Percentiles rank a stretch among this genome's conserved stretches.
Evolutionary conservation across 2,888 invertebrate species (phyloP).

Genomic region (Stenoptilia bipunctidactyla): DNA sequence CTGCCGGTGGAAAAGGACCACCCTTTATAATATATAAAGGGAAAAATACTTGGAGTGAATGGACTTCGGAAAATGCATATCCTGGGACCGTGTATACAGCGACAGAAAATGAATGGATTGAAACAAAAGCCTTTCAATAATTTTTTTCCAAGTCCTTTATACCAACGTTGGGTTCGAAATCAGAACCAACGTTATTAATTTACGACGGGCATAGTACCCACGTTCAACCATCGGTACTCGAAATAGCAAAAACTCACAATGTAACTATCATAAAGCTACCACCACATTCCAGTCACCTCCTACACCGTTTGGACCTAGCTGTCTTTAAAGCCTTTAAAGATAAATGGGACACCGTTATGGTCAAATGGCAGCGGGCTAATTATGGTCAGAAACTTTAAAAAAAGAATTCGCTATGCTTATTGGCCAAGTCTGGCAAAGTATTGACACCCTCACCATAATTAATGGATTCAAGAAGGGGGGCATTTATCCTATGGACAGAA

Average conservation of each 20-base stretch:
- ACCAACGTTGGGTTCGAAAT: constrained; percentile 10
- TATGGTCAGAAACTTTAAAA: constrained; percentile 12
- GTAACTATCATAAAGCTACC: constrained; percentile 16
- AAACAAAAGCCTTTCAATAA: constrained; percentile 8
- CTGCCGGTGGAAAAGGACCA: background rate
- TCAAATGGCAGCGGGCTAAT: constrained; percentile 18
- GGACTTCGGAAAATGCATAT: constrained; percentile 8
- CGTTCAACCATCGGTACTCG: constrained; percentile 15
- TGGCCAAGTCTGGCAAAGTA: constrained; percentile 16
- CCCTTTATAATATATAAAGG: background rate
- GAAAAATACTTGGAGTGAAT: constrained; percentile 7
- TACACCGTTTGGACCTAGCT: constrained; percentile 18
- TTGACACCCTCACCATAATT: constrained; percentile 14
- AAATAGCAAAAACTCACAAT: constrained; percentile 6
- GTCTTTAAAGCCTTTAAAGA: constrained; percentile 21
- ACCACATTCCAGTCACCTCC: constrained; percentile 17
- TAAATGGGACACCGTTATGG: constrained; percentile 16
- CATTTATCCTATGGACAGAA: constrained; percentile 18
- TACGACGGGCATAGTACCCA: constrained; percentile 20
- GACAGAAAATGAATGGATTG: constrained; percentile 17
- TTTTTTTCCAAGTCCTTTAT: constrained; percentile 15
- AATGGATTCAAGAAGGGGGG: constrained; percentile 22
- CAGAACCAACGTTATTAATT: constrained; percentile 16
- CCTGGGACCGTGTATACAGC: constrained; percentile 6
- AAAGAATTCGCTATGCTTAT: constrained; percentile 18